Evolutionary conservation across 2,797 vertebrate genomes (phyloP).

Genomic region (Kryptolebias ocellatus): DNA sequence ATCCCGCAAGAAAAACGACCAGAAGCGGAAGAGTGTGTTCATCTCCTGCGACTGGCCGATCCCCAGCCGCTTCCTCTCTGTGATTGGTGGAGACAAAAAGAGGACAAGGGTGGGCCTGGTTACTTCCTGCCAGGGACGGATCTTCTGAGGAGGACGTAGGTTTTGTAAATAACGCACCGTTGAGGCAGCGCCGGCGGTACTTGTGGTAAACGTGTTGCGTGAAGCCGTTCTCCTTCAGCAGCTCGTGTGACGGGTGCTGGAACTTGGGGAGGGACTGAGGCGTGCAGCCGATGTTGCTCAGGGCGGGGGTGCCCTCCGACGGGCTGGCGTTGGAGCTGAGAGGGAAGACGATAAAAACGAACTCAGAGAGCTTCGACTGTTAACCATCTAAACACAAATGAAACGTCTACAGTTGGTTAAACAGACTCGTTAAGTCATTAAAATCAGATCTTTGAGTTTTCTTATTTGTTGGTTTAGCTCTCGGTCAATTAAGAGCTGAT

Average conservation of each 20-base stretch:
- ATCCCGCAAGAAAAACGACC: constrained; percentile 98
- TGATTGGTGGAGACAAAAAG: constrained; percentile 1
- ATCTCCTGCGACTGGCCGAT: constrained; percentile 99
- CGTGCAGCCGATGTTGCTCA: constrained; percentile 93
- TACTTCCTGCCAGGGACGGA: too few relatives aligned
- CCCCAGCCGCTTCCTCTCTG: constrained; percentile 95
- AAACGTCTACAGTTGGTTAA: background rate
- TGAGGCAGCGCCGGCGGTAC: constrained; percentile 98
- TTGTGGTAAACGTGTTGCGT: constrained; percentile 99
- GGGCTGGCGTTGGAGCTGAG: constrained; percentile 92
- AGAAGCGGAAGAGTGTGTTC: constrained; percentile 99
- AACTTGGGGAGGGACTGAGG: constrained; percentile 98
- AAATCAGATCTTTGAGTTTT: too few relatives aligned
- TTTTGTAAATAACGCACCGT: constrained; percentile 77
- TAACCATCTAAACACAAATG: background rate
- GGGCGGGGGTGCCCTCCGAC: constrained; percentile 89
- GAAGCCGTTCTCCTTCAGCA: constrained; percentile 99
- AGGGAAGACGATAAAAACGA: background rate
- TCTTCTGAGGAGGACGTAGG: too few relatives aligned
- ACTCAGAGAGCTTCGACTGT: background rate
- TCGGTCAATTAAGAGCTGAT: too few relatives aligned
- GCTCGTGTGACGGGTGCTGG: constrained; percentile 97
- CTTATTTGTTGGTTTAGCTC: too few relatives aligned
- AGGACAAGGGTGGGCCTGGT: too few relatives aligned
- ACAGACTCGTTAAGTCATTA: too few relatives aligned